Evolutionary conservation across 2,797 vertebrate species (phyloP).

Genomic region (Sitta carolinensis): DNA sequence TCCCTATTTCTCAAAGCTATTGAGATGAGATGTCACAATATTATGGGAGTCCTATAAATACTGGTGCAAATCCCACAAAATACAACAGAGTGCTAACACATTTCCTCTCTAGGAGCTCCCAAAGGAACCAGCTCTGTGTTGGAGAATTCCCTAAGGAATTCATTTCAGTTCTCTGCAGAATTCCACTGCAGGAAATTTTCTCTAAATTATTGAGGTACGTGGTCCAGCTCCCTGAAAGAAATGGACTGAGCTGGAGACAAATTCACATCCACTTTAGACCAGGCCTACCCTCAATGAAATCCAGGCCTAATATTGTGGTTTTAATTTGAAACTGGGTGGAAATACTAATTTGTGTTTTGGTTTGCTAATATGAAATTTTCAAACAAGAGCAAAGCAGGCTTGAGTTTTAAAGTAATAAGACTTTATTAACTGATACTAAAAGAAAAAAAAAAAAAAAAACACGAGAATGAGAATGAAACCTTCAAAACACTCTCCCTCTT

Average conservation of each 20-base stretch:
- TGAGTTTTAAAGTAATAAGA: too few species aligned
- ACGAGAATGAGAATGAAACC: too few species aligned
- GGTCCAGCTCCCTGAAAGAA: neutral
- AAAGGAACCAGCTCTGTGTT: neutral
- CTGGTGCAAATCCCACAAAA: neutral
- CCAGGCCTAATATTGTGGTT: too few species aligned
- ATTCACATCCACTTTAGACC: rapidly evolving
- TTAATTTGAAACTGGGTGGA: too few species aligned
- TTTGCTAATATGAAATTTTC: too few species aligned
- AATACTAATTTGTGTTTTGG: too few species aligned
- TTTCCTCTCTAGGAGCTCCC: neutral
- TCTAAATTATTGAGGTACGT: neutral
- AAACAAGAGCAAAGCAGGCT: too few species aligned
- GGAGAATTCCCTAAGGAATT: neutral
- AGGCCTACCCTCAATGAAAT: neutral
- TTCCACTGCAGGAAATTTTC: neutral
- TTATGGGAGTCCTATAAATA: neutral
- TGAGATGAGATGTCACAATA: neutral
- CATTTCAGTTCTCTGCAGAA: neutral
- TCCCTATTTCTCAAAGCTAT: neutral
- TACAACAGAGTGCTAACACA: neutral
- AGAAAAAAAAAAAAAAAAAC: too few species aligned
- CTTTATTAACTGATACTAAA: too few species aligned
- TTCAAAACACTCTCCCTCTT: too few species aligned
- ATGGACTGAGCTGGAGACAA: neutral